These are phyloP conservation scores for Chloromyia formosa DNA, from an alignment of 2,888 invertebrate species.

Conservation along the genomic window DNA sequence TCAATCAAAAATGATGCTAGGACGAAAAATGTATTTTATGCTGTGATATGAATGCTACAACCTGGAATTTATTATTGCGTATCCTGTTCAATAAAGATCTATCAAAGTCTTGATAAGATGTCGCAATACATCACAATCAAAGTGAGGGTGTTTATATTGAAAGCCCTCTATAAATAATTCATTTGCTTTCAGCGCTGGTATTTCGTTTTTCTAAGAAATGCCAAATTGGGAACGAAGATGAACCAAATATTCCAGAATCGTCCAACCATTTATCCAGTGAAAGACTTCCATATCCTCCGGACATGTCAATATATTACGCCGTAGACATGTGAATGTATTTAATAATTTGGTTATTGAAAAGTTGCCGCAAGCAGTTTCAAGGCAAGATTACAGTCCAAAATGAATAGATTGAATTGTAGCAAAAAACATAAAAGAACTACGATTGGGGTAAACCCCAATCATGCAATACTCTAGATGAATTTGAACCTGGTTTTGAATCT, in stretches of 20 bases:
- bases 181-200: slow-evolving; percentile 11
- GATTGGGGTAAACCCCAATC: too few relatives aligned
- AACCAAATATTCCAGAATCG: not conserved
- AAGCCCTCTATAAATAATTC: slow-evolving; percentile 34
- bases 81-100: not conserved
- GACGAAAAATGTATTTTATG: not conserved
- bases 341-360: slow-evolving; percentile 50
- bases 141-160: slow-evolving; percentile 4
- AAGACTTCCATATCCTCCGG: not conserved
- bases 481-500: too few relatives aligned
- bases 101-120: slow-evolving; percentile 25
- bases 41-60: not conserved
- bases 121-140: slow-evolving; percentile 25
- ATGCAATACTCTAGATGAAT: too few relatives aligned
- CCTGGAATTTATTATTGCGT: slow-evolving; percentile 11
- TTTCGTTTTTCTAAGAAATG: not conserved
- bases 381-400: too few relatives aligned
- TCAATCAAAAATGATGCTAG: not conserved
- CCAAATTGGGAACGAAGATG: not conserved
- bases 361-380: slow-evolving; percentile 48
- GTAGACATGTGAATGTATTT: slow-evolving; percentile 42
- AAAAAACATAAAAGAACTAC: too few relatives aligned
- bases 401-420: too few relatives aligned
- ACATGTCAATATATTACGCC: slow-evolving; percentile 10
- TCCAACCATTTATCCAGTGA: not conserved